Evolutionary conservation across 2,888 invertebrate genomes (phyloP).

Genomic region (Anthophora plumipes): DNA sequence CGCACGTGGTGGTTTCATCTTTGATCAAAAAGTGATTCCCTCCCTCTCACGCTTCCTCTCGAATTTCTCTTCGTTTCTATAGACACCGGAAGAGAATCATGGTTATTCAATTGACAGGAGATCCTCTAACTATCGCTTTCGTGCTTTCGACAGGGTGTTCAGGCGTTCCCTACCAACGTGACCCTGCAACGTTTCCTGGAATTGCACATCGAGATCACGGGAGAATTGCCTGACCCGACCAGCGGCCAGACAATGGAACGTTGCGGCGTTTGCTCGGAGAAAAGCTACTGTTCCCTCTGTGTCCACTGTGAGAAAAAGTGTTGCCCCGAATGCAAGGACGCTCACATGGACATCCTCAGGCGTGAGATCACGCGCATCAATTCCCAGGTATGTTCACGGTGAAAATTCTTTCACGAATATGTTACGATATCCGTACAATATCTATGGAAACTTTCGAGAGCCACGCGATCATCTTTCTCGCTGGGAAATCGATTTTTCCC

Average conservation of each 20-base stretch:
- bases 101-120: conserved; percentile 26
- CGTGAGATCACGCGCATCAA: conserved; percentile 95
- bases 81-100: background rate
- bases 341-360: conserved; percentile 97
- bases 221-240: conserved; percentile 95
- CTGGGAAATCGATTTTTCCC: conserved; percentile 10
- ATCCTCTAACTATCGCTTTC: conserved; percentile 22
- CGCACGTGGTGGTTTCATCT: background rate
- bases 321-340: conserved; percentile 97
- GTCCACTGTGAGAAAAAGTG: conserved; percentile 99
- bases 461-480: background rate
- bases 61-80: conserved; percentile 26
- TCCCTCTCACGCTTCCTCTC: background rate
- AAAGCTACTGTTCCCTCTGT: conserved; percentile 94
- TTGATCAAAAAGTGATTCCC: background rate
- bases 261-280: conserved; percentile 96
- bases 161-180: conserved; percentile 97
- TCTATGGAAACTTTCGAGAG: background rate
- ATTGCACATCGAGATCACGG: conserved; percentile 96
- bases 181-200: conserved; percentile 97
- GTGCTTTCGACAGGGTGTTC: conserved; percentile 85
- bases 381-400: conserved; percentile 87
- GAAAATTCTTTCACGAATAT: background rate
- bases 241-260: conserved; percentile 97
- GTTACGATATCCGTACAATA: background rate